Evolutionary conservation across 2,888 invertebrate species (phyloP), one percentile per base, ranked within the genome.

Genomic region (Allophyes oxyacanthae): DNA sequence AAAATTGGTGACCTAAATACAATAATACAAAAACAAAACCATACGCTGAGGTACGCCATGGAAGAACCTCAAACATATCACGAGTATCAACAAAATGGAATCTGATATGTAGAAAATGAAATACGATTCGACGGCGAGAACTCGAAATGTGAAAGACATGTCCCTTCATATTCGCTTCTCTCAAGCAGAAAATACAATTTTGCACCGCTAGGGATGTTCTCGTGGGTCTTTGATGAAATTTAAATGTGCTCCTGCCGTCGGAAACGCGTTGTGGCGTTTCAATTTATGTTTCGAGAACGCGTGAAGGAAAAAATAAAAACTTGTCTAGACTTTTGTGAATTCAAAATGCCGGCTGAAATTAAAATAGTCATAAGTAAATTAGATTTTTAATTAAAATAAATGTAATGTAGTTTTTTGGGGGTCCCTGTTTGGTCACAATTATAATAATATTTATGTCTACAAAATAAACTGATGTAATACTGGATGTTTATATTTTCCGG

Each of bases 171-270:
- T 75, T 74, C 68, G 75, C 75, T 78, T 65, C 76, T 78, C 71
- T 82, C 81, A 75, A 69, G 81, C 78, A 76, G 81, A 85, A 87
- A 86, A 88, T 82, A 84, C 81, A 83, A 86, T 87, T 86, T 82
- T 70, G 71, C 75, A 75, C 72, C 70, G 68, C 73, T 64, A 79
- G 80, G 75, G 77, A 77, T 64, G 78, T 76, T 75, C 64, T 57
- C 71, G 67, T 56, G 73, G 77, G 68, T 78, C 71, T 79, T 75
- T 85, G 85, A 87, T 87, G 85, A 85, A 87, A 86, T 88, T 85
- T 85, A 83, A 86, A 85, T 83, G 82, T 75, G 79, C 64, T 72
- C 58, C 70, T 57, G 38, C 42, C 74, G 65, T 57, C 73, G 75
- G 68, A 73, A 76, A 82, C 79, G 72, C 75, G 75, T 78, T 81